Conservation (phyloP, 2,797 vertebrate genomes). For the Sebastes variabilis region DNA sequence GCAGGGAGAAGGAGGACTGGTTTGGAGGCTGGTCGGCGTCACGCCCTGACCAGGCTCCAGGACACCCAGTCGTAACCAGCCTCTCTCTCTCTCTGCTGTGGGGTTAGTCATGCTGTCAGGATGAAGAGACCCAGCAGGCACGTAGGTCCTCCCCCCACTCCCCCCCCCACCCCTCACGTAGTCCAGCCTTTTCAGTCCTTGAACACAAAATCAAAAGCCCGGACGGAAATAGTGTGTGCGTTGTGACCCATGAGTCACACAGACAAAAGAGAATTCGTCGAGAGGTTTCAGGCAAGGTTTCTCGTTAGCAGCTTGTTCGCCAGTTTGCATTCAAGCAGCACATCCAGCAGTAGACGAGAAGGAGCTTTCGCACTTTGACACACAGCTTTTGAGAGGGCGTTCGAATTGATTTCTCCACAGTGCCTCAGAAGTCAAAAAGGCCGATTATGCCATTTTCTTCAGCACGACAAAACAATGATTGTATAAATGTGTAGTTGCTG, state of each 20-base stretch:
- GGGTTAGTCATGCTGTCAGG: slow-evolving; percentile 29
- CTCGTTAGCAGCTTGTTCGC: slow-evolving; percentile 5
- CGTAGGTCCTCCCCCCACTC: background rate
- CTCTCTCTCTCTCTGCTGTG: background rate
- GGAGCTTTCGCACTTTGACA: background rate
- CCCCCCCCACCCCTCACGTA: slow-evolving; percentile 5
- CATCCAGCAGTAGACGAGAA: background rate
- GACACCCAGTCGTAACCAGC: slow-evolving; percentile 8
- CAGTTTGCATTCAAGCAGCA: background rate
- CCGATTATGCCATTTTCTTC: background rate
- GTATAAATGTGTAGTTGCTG: background rate
- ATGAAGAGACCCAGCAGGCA: slow-evolving; percentile 35
- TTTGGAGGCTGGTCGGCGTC: slow-evolving; percentile 40
- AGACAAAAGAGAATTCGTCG: background rate
- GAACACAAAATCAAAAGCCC: slow-evolving; percentile 6
- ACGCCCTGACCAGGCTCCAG: slow-evolving; percentile 10
- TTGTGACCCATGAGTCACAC: slow-evolving; percentile 35
- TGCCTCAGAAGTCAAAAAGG: background rate
- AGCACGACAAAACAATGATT: background rate
- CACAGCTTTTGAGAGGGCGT: background rate
- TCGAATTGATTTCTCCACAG: background rate
- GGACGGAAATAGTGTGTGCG: background rate
- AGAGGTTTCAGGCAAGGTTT: background rate
- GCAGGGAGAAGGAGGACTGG: slow-evolving; percentile 14
- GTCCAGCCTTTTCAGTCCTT: background rate